Evolutionary conservation across 2,797 vertebrate genomes (phyloP).

Genomic region (Acipenser transmontanus): DNA sequence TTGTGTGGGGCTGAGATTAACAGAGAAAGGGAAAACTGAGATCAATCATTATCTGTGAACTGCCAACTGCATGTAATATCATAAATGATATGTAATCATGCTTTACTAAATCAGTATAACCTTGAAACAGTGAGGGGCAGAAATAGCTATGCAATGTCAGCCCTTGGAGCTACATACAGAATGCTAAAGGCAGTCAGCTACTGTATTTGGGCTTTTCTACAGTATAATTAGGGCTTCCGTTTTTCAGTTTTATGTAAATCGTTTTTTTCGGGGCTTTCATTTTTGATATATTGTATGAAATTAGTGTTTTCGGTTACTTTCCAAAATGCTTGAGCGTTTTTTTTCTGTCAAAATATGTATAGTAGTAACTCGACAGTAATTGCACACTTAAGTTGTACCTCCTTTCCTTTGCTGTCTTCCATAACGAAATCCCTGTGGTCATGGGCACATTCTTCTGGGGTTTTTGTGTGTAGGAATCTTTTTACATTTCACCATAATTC

Average conservation of each 20-base stretch:
- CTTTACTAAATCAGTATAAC: constrained; percentile 32
- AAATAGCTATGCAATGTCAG: constrained; percentile 25
- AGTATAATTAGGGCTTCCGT: background rate
- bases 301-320: no score
- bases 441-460: no score
- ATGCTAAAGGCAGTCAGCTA: background rate
- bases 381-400: no score
- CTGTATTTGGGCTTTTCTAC: background rate
- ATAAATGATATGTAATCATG: constrained; percentile 17
- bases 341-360: no score
- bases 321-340: no score
- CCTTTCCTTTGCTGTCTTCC: no score
- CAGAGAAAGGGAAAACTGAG: background rate
- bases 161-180: constrained; percentile 6
- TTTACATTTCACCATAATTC: no score
- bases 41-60: background rate
- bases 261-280: no score
- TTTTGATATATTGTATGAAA: no score
- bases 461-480: no score
- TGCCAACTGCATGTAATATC: constrained; percentile 12
- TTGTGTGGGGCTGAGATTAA: background rate
- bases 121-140: constrained; percentile 28
- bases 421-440: no score
- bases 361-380: no score
- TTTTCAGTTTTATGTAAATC: background rate